Evolutionary conservation across 2,797 vertebrate genomes (phyloP), one percentile per base, ranked within the genome.

Genomic region (Tokudaia muenninki): DNA sequence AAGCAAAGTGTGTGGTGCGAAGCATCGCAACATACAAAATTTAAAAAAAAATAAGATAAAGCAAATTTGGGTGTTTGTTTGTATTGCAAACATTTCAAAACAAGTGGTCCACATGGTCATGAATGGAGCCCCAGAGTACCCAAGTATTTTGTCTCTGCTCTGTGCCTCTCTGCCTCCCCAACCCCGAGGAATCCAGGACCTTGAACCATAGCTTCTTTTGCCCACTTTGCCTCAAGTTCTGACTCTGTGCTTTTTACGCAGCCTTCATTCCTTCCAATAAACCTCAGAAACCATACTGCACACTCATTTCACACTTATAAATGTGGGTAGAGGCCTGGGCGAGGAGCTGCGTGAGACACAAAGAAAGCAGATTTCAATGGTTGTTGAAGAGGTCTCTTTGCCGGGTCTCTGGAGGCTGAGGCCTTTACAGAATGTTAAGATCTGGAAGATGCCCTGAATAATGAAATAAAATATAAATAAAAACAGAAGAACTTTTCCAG

Each of bases 41-140:
- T 12, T 13, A 55, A 57, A 57, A 4, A 31, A 47, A 47, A 57
- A 52, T 2, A 34, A n/a, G 22, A 8, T 5, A 61, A 5, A 17
- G 63, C 65, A n/a, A 55, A 44, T 63, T 79, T 19, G 1, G 41
- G 22, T 41, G 4, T n/a, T 75, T 22, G 34, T 88, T 90, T 90
- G 2, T n/a, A 0, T n/a, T 14, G 24, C 26, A 57, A 83, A 29
- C 6, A 31, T 41, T 79, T 14, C 21, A 21, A 26, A 13, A 41
- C 26, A 9, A 65, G 37, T 24, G 16, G 41, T 26, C 44, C 24
- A 24, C 10, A 5, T 0, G 5, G 26, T 47, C 44, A 19, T 50
- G 83, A n/a, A n/a, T 22, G 24, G 4, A 4, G 6, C 29, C 24
- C 13, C 24, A 47, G 2, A 0, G 0, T 1, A 65, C 10, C 2